phyloP scores from a whole-genome alignment of 2,113 vertebrate genomes.

The Arvicanthis niloticus region DNA sequence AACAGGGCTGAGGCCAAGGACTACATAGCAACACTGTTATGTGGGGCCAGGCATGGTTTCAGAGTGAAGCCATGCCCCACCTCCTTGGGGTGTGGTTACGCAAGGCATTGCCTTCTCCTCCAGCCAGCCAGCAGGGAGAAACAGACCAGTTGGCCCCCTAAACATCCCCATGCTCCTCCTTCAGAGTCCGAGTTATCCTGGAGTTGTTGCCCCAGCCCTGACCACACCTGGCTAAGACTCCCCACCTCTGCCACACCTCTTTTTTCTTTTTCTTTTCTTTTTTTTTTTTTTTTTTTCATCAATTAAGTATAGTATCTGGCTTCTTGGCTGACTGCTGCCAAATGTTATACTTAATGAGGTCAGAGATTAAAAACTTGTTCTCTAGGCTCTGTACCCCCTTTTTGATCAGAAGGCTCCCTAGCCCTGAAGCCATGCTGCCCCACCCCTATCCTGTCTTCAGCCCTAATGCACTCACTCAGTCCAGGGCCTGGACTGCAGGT shows the following conservation, averaged over 20 bases:
- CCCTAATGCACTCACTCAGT: neutral
- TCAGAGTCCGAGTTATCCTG: neutral
- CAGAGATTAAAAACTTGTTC: neutral
- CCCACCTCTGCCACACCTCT: too few relatives aligned
- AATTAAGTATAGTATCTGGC: neutral
- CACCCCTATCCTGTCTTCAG: neutral
- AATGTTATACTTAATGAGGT: neutral
- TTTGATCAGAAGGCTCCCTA: neutral
- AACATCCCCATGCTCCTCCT: neutral
- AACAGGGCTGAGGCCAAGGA: neutral
- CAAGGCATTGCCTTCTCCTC: neutral
- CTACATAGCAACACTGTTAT: neutral
- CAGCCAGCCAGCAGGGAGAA: neutral
- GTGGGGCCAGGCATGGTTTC: neutral
- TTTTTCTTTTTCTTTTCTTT: neutral
- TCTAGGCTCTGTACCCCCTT: neutral
- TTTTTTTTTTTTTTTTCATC: too few relatives aligned
- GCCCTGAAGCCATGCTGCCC: neutral
- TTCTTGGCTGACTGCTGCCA: neutral
- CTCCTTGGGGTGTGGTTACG: neutral
- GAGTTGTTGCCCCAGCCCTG: neutral
- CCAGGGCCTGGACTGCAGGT: neutral
- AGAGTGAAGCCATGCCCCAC: neutral
- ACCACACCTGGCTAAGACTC: neutral
- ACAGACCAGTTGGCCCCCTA: neutral